Base-by-base conservation (phyloP, 2,888 invertebrate genomes). In the Prenolepis imparis region DNA sequence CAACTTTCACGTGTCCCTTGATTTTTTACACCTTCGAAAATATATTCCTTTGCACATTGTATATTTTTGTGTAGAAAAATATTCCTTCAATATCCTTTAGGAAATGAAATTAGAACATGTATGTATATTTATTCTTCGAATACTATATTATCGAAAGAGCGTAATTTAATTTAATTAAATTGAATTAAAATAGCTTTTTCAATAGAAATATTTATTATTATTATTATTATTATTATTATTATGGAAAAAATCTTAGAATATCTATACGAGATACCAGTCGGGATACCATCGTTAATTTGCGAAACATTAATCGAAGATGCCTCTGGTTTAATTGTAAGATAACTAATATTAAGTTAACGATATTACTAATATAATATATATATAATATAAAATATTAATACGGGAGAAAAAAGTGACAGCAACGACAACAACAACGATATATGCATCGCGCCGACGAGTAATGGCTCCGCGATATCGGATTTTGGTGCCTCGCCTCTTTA, bases 401-500 rank as follows among this genome's bases (percentile, higher is more conserved):
- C 78, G 21, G 21, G 28, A 57, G 39, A 21, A 41, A 18, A 67
- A 59, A 18, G 32, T 12, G 15, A 11, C 39, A 66, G 39, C 24
- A 39, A 48, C 41, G 41, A 24, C 9, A 21, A 55, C 55, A 11
- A 55, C 21, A 55, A 57, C 52, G 36, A 36, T 57, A 57, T 57
- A 57, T 28, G 28, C 28, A 28, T 18, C 72, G 39, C 39, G 82
- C 28, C 84, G 72, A 41, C 55, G 61, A 74, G 80, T 52, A 52
- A 52, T 82, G 72, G 74, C 82, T 24, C 57, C 84, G 61, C 88
- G 74, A 85, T 86, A 88, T 88, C 88, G 90, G 87, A 90, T 89
- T 90, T 87, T 72, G 90, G 87, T 83, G 86, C 84, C 84, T 83
- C 86, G 74, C 89, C 89, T 89, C 91, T 92, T 92, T 93, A 93